These are phyloP conservation scores for Maconellicoccus hirsutus DNA, from an alignment of 1,140 invertebrate species.

Conservation along the genomic window DNA sequence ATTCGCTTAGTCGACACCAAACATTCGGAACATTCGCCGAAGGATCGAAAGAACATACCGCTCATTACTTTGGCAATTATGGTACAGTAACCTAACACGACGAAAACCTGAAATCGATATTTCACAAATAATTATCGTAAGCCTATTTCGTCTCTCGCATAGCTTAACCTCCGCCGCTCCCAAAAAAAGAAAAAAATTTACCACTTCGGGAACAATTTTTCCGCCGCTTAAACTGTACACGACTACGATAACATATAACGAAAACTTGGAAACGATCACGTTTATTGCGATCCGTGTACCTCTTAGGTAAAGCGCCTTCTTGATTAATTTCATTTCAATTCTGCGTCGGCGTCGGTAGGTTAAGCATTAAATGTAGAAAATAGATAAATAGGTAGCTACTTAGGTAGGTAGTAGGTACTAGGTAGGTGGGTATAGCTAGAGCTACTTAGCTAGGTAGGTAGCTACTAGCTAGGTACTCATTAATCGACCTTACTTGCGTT, in stretches of 20 bases:
- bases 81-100: slow-evolving; percentile 50
- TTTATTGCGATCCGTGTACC: slow-evolving; percentile 22
- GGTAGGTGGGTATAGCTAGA: too few relatives aligned
- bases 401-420: neutral
- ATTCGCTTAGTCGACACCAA: slow-evolving; percentile 47
- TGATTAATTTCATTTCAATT: slow-evolving; percentile 1
- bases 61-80: slow-evolving; percentile 52
- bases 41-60: slow-evolving; percentile 54
- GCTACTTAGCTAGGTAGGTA: too few relatives aligned
- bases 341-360: too few relatives aligned
- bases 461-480: too few relatives aligned
- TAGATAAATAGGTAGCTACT: too few relatives aligned
- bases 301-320: slow-evolving; percentile 15
- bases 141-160: too few relatives aligned
- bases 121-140: too few relatives aligned
- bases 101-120: slow-evolving; percentile 45
- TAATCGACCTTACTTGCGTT: slow-evolving; percentile 44
- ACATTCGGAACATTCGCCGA: slow-evolving; percentile 48
- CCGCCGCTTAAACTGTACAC: neutral
- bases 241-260: neutral
- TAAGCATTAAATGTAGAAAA: too few relatives aligned
- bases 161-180: too few relatives aligned
- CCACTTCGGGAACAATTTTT: slow-evolving; percentile 23
- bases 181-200: too few relatives aligned
- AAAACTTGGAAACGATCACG: neutral